Conservation (phyloP, 2,797 vertebrate species). For the Liparis tanakae region DNA sequence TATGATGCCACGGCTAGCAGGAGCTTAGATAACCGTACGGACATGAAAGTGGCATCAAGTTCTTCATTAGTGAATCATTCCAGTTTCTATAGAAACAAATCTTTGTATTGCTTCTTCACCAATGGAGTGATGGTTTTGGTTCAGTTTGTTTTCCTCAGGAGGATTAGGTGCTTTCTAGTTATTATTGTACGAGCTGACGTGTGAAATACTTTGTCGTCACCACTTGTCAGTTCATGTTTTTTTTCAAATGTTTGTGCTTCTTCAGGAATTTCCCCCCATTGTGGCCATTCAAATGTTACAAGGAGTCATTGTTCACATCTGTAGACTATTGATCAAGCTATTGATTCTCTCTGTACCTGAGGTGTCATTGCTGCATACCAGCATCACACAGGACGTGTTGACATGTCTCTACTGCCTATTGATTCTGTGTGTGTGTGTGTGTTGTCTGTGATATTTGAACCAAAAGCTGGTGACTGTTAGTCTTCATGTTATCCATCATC, state of each 20-base stretch:
- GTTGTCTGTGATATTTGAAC: constrained; percentile 27
- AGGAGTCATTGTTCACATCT: constrained; percentile 34
- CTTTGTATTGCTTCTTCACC: no score
- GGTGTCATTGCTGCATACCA: constrained; percentile 28
- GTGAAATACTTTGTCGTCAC: constrained; percentile 8
- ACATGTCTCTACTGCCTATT: neutral
- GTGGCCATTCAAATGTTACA: neutral
- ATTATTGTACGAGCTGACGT: neutral
- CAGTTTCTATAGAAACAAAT: neutral
- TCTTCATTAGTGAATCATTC: neutral
- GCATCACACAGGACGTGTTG: constrained; percentile 11
- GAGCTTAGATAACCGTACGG: neutral
- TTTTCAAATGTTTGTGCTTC: constrained; percentile 7
- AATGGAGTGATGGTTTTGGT: neutral
- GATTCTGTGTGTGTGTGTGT: constrained; percentile 28
- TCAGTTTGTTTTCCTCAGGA: neutral
- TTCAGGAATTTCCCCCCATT: constrained; percentile 43
- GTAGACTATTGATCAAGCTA: constrained; percentile 21
- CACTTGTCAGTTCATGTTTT: neutral
- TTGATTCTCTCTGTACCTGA: constrained; percentile 34
- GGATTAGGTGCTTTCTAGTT: neutral
- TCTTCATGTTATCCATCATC: constrained; percentile 32
- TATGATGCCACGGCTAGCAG: neutral
- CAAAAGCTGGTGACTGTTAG: constrained; percentile 16
- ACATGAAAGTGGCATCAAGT: neutral